A percentile compares a stretch with the other conserved stretches of the same genome.
Conservation (phyloP, 1,140 invertebrate species). For the Apis cerana region DNA sequence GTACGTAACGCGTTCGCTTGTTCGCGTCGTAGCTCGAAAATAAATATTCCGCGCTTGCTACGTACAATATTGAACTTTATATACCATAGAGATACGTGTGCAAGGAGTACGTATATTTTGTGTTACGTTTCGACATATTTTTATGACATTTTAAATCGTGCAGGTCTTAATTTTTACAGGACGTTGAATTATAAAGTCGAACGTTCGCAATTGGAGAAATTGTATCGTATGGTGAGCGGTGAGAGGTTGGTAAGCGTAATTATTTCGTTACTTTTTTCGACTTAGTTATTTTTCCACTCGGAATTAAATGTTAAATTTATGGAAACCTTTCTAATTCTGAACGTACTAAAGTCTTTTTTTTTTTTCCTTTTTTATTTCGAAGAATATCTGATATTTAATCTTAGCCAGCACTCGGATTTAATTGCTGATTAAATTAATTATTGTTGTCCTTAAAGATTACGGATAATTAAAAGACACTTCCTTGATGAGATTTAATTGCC, state of each 20-base stretch:
- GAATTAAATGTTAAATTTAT: too few species aligned
- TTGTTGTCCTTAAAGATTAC: background rate
- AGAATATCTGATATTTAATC: background rate
- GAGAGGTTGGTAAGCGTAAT: too few species aligned
- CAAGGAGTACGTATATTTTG: background rate
- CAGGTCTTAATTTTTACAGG: background rate
- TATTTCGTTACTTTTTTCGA: too few species aligned
- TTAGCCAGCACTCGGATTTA: background rate
- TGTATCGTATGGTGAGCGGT: too few species aligned
- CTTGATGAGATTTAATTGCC: constrained; percentile 3
- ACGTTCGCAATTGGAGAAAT: background rate
- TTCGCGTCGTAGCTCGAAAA: background rate
- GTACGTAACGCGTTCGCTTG: background rate
- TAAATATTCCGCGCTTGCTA: background rate
- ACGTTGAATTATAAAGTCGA: background rate
- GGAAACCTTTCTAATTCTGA: too few species aligned
- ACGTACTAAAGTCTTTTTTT: too few species aligned
- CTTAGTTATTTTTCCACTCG: too few species aligned
- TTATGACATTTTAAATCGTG: background rate
- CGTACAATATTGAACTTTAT: background rate
- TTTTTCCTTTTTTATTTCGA: too few species aligned
- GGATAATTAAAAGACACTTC: constrained; percentile 16
- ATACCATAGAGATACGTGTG: too few species aligned
- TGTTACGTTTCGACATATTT: background rate
- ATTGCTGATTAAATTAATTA: background rate